These are phyloP conservation scores for Spodoptera litura DNA, from an alignment of 1,140 invertebrate genomes.

Conservation along the genomic window DNA sequence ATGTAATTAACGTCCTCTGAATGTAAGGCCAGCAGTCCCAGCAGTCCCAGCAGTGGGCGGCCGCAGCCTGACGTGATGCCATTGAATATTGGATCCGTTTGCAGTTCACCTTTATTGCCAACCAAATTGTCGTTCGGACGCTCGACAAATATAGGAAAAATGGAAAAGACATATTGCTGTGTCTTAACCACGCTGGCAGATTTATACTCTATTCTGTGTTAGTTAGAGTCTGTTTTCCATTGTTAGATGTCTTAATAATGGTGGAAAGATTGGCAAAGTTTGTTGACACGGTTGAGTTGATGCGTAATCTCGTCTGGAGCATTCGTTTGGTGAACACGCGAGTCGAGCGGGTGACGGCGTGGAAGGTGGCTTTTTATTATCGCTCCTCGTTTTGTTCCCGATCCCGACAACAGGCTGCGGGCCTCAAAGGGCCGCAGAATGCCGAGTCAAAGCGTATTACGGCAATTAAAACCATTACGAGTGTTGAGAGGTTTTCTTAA, in stretches of 20 bases:
- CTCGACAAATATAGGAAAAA: slow-evolving; percentile 61
- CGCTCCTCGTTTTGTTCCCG: slow-evolving; percentile 33
- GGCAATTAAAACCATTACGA: slow-evolving; percentile 39
- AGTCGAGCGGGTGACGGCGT: slow-evolving; percentile 42
- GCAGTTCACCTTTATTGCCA: slow-evolving; percentile 40
- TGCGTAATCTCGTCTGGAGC: slow-evolving; percentile 59
- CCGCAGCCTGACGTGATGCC: slow-evolving; percentile 20
- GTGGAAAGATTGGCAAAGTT: slow-evolving; percentile 63
- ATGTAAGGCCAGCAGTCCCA: not conserved
- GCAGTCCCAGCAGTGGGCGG: not conserved
- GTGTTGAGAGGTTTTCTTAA: slow-evolving; percentile 27
- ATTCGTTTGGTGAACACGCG: slow-evolving; percentile 56
- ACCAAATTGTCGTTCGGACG: slow-evolving; percentile 54
- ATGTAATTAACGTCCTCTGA: not conserved
- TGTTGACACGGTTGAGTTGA: slow-evolving; percentile 56
- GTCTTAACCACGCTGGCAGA: not conserved
- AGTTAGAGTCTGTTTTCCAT: slow-evolving; percentile 47
- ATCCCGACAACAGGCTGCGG: not conserved
- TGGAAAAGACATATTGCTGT: slow-evolving; percentile 54
- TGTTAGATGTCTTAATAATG: slow-evolving; percentile 55
- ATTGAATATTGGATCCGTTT: slow-evolving; percentile 26
- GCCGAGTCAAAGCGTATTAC: slow-evolving; percentile 12
- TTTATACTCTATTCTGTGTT: slow-evolving; percentile 8
- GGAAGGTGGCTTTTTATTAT: slow-evolving; percentile 46
- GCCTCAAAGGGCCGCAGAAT: slow-evolving; percentile 21